Evolutionary conservation across 2,797 vertebrate genomes (phyloP).

Genomic region (Eremophila alpestris): DNA sequence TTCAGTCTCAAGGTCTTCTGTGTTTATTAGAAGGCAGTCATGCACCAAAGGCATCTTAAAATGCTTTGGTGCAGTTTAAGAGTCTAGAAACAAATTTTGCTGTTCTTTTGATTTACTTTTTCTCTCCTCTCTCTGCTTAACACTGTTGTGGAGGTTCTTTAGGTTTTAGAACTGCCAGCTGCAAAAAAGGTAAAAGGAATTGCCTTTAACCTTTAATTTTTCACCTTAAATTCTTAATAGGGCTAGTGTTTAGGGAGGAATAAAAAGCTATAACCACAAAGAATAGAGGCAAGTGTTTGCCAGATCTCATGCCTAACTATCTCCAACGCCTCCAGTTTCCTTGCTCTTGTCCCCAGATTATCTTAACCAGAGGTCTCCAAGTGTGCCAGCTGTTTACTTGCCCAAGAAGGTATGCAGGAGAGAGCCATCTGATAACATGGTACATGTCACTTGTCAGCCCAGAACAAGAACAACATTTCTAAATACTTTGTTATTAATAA

Average conservation of each 20-base stretch:
- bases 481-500: conserved; percentile 2
- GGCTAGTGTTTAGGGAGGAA: not conserved
- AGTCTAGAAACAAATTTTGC: not conserved
- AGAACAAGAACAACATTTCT: not conserved
- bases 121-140: not conserved
- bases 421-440: conserved; percentile 30
- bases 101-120: not conserved
- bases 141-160: not conserved
- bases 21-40: not conserved
- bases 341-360: not conserved
- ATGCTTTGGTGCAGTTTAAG: not conserved
- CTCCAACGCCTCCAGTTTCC: not conserved
- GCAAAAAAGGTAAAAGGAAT: not conserved
- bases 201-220: not conserved
- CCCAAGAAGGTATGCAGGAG: not conserved
- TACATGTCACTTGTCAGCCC: not conserved
- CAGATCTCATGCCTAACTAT: not conserved
- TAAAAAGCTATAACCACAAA: not conserved
- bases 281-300: not conserved
- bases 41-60: not conserved
- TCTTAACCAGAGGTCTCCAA: not conserved
- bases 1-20: not conserved
- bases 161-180: not conserved
- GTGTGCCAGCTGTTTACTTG: conserved; percentile 8
- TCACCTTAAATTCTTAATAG: not conserved